Conservation (phyloP, 2,888 invertebrate genomes). For the Odontomyia ornata region DNA sequence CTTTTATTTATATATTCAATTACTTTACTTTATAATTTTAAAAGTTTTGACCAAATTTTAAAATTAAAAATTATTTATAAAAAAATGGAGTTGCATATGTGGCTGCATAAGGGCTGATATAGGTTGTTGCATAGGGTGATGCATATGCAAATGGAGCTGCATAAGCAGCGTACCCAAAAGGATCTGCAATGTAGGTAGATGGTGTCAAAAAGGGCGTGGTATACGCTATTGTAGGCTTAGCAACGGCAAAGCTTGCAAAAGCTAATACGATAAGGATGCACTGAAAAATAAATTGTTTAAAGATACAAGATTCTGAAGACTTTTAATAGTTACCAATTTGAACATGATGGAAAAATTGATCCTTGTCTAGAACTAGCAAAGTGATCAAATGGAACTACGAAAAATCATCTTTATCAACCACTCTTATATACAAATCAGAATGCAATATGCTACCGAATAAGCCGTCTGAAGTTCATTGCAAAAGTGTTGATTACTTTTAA, state of each 20-base stretch:
- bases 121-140: background rate
- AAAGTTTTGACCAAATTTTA: no score
- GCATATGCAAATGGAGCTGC: background rate
- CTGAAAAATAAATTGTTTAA: background rate
- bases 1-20: no score
- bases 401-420: background rate
- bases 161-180: background rate
- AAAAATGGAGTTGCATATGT: no score
- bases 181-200: background rate
- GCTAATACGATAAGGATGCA: background rate
- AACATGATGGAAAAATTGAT: background rate
- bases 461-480: no score
- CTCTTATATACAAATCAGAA: background rate
- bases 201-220: background rate
- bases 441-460: background rate
- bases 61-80: no score
- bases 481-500: background rate
- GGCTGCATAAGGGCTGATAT: background rate
- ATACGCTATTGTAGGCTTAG: background rate
- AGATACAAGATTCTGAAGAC: background rate
- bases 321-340: slow-evolving; percentile 2
- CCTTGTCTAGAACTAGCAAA: background rate
- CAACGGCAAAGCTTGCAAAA: background rate
- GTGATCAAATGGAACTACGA: background rate
- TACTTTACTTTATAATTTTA: no score